A percentile compares a stretch with the other conserved stretches of the same genome.
Conservation (phyloP, 1,140 invertebrate genomes). For the Muscidifurax raptorellus region DNA sequence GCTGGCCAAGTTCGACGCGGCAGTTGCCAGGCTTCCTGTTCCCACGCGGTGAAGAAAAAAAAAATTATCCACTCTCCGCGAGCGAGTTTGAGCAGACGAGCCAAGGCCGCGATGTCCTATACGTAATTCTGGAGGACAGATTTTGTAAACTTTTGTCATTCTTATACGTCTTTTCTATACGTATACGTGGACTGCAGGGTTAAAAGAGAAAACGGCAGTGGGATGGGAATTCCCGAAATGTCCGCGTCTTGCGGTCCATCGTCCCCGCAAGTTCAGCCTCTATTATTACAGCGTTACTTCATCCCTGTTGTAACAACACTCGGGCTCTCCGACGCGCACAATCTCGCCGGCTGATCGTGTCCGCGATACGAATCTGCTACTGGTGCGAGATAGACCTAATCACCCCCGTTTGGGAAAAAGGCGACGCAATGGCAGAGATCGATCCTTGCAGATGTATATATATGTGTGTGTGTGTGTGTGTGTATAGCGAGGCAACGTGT, state of each 20-base stretch:
- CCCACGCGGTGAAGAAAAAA: constrained; percentile 39
- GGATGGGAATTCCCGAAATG: neutral
- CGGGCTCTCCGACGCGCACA: neutral
- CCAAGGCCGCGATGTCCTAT: constrained; percentile 16
- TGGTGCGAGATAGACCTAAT: neutral
- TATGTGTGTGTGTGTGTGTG: too few species aligned
- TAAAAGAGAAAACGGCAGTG: too few species aligned
- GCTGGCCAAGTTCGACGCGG: constrained; percentile 8
- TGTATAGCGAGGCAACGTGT: neutral
- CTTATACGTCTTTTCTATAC: too few species aligned
- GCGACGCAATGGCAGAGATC: too few species aligned
- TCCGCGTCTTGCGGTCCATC: too few species aligned
- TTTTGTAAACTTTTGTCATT: too few species aligned
- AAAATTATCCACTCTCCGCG: neutral
- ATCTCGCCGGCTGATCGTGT: neutral
- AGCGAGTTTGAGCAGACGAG: neutral
- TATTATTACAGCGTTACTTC: neutral
- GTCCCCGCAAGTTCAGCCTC: neutral
- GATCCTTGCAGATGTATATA: neutral
- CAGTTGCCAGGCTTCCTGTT: constrained; percentile 44
- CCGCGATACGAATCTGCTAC: neutral
- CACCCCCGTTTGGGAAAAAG: neutral
- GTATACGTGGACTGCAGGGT: too few species aligned
- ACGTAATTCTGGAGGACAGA: neutral
- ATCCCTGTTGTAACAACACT: neutral